Conservation (phyloP, 1,140 invertebrate genomes). For the Drosophila navojoa region DNA sequence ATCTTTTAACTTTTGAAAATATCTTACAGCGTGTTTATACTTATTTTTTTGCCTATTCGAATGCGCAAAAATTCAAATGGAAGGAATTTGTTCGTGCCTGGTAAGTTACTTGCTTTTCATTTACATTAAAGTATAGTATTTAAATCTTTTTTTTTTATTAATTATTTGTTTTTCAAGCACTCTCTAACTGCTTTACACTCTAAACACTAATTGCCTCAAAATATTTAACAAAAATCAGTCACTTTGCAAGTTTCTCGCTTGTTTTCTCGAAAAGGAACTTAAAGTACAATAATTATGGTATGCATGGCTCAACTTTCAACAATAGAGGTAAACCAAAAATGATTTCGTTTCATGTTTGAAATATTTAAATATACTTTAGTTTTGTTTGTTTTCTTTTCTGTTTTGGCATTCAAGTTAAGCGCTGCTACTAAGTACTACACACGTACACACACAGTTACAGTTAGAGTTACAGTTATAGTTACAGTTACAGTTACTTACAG, state of each 20-base stretch:
- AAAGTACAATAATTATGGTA: constrained; percentile 61
- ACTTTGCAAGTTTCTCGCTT: constrained; percentile 45
- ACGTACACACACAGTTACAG: constrained; percentile 62
- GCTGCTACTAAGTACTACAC: constrained; percentile 53
- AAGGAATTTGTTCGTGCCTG: constrained; percentile 82
- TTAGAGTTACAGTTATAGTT: constrained; percentile 42
- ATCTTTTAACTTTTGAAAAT: constrained; percentile 48
- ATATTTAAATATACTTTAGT: constrained; percentile 11
- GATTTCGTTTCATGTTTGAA: constrained; percentile 3
- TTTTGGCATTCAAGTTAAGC: constrained; percentile 67
- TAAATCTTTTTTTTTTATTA: constrained; percentile 7
- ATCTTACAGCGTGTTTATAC: constrained; percentile 54
- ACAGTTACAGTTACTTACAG: constrained; percentile 4
- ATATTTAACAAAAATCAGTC: constrained; percentile 81
- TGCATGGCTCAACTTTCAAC: constrained; percentile 53
- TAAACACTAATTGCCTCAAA: constrained; percentile 58
- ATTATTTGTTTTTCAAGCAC: background rate
- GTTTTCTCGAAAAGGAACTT: constrained; percentile 67
- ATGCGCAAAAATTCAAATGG: constrained; percentile 65
- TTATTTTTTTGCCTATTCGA: constrained; percentile 44
- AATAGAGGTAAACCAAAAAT: constrained; percentile 33
- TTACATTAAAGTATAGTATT: constrained; percentile 70
- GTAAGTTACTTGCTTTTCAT: constrained; percentile 64
- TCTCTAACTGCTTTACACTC: constrained; percentile 10
- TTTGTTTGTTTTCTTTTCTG: constrained; percentile 11